Base-by-base conservation (phyloP, 2,888 invertebrate genomes). In the Drosophila mulleri region DNA sequence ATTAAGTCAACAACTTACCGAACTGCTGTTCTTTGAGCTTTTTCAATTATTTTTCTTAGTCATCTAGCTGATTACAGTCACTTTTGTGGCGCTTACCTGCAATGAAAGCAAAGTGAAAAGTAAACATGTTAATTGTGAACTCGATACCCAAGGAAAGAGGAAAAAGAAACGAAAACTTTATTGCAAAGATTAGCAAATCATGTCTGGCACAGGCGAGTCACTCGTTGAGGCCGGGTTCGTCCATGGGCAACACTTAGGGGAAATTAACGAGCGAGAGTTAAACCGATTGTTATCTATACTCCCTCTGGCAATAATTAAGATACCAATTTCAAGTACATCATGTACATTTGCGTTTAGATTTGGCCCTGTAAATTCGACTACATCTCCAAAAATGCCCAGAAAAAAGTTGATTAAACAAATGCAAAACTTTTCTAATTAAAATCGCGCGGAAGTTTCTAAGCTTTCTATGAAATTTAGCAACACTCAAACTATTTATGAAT, bases 351-450 rank as follows among this genome's bases (percentile, higher is more conserved):
- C 9, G 12, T 5, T 18, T 12, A 5, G 37, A 12, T 9, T 5
- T 18, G 39, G 41, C 75, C 75, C 72, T 75, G 47, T 23, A 23
- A 53, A 35, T 37, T 26, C 45, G 50, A 11, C 16, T 44, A 37
- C 61, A 58, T 68, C 52, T 57, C 67, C 70, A 60, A 62, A 57
- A 52, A 44, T 41, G 42, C 52, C n/a, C 39, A 12, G 29, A 56
- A 66, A 64, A 65, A 71, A 35, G 35, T n/a, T 35, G 54, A 26
- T 29, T 48, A 75, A 74, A 69, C 67, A 82, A 80, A 78, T 82
- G 72, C 67, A 56, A 86, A 83, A 84, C 75, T 85, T 85, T 87
- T 82, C 83, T 80, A 87, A 87, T 86, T 86, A 86, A 86, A 87
- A 78, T 75, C 63, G 68, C 72, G 73, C 78, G 47, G 58, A 85